These are phyloP conservation scores for Spea bombifrons DNA, from an alignment of 2,113 vertebrate genomes.

Conservation along the genomic window DNA sequence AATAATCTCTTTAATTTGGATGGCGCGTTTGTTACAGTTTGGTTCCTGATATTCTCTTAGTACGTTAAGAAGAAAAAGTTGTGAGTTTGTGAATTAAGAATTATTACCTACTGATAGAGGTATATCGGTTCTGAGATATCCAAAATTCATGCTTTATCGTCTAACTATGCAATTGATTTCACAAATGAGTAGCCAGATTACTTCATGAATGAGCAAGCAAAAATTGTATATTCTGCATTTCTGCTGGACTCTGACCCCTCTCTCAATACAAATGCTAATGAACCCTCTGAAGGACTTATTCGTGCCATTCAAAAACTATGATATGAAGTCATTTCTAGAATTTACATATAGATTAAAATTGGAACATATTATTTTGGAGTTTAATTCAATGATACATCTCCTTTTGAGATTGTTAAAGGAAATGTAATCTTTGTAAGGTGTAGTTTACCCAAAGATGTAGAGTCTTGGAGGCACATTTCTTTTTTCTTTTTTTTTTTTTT, in stretches of 20 bases:
- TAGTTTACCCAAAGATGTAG: conserved; percentile 16
- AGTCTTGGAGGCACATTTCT: neutral
- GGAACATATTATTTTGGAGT: conserved; percentile 45
- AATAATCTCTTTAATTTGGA: neutral
- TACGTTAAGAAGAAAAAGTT: neutral
- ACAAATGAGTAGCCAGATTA: conserved; percentile 44
- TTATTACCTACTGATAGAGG: conserved; percentile 1
- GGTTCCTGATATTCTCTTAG: neutral
- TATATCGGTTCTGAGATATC: conserved; percentile 22
- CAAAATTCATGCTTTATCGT: conserved; percentile 6
- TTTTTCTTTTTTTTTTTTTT: no score
- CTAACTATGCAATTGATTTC: conserved; percentile 32
- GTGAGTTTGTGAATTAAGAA: conserved; percentile 9
- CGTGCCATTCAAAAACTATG: conserved; percentile 41
- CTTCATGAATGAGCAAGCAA: conserved; percentile 37
- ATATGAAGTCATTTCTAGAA: conserved; percentile 43
- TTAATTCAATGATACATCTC: conserved; percentile 43
- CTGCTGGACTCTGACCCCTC: conserved; percentile 37
- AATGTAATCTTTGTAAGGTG: conserved; percentile 24
- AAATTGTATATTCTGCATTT: conserved; percentile 45
- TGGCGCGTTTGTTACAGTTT: neutral
- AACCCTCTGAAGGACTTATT: conserved; percentile 32
- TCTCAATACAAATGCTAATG: conserved; percentile 43
- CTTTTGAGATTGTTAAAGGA: conserved; percentile 7
- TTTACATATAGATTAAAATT: conserved; percentile 48